phyloP scores from a whole-genome alignment of 2,113 vertebrate genomes.

The Percina caprodes region DNA sequence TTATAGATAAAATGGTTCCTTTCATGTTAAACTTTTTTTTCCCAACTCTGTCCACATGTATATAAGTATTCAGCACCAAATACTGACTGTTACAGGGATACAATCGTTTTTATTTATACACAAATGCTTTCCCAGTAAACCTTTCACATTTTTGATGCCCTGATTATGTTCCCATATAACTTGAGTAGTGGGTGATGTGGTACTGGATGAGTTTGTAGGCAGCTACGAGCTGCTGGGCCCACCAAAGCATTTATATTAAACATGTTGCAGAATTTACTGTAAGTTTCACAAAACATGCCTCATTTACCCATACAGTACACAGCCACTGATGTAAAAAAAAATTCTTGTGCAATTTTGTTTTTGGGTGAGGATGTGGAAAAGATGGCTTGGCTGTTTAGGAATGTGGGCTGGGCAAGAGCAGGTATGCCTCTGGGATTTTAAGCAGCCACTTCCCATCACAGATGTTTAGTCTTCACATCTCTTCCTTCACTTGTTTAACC shows the following conservation, averaged over 20 bases:
- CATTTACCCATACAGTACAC: slow-evolving; percentile 29
- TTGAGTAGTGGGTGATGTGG: slow-evolving; percentile 26
- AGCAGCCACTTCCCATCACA: slow-evolving; percentile 37
- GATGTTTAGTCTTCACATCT: slow-evolving; percentile 57
- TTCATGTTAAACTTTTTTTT: slow-evolving; percentile 7
- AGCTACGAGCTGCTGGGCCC: slow-evolving; percentile 50
- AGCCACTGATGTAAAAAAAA: slow-evolving; percentile 21
- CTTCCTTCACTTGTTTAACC: slow-evolving; percentile 51
- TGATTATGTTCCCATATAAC: slow-evolving; percentile 49
- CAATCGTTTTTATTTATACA: slow-evolving; percentile 2
- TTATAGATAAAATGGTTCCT: not conserved
- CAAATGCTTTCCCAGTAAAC: slow-evolving; percentile 19
- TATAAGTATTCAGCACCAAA: slow-evolving; percentile 12
- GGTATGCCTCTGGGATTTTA: slow-evolving; percentile 49
- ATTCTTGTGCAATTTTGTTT: slow-evolving; percentile 12
- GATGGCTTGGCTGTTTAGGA: slow-evolving; percentile 12
- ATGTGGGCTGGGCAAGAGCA: slow-evolving; percentile 35
- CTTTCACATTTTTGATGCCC: slow-evolving; percentile 5
- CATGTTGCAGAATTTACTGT: slow-evolving; percentile 43
- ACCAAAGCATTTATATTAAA: slow-evolving; percentile 53
- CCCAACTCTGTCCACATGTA: not conserved
- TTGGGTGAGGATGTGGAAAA: slow-evolving; percentile 4
- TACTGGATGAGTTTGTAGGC: slow-evolving; percentile 46
- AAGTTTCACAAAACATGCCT: slow-evolving; percentile 40
- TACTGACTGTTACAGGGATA: not conserved